phyloP scores from a whole-genome alignment of 2,888 invertebrate species.

The Tenthredo livida region DNA sequence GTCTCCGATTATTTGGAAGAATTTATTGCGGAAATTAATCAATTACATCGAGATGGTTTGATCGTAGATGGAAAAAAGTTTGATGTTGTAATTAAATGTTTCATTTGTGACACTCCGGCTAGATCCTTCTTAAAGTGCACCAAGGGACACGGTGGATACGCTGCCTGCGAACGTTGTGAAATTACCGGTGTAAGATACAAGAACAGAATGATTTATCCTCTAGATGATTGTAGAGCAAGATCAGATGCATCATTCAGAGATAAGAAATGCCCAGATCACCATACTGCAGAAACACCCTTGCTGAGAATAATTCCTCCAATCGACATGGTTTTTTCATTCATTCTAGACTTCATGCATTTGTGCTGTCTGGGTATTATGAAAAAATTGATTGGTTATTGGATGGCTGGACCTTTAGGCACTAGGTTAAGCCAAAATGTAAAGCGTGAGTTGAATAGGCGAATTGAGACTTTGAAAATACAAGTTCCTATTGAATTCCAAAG shows the following conservation, averaged over 20 bases:
- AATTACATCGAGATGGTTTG: too few species aligned
- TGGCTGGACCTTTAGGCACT: too few species aligned
- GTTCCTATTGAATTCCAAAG: neutral
- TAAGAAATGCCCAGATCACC: neutral
- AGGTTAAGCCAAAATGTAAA: too few species aligned
- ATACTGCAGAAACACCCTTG: neutral
- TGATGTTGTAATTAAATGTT: neutral
- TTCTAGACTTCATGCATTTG: too few species aligned
- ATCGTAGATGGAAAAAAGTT: neutral
- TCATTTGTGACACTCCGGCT: conserved; percentile 11
- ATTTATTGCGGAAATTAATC: too few species aligned
- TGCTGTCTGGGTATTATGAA: too few species aligned
- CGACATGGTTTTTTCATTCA: too few species aligned
- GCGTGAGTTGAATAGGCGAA: neutral
- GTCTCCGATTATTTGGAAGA: too few species aligned
- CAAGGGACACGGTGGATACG: conserved; percentile 5
- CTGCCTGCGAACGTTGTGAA: neutral
- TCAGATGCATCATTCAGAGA: neutral
- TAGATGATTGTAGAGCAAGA: neutral
- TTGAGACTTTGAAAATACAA: neutral
- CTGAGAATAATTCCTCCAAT: too few species aligned
- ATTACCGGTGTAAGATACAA: neutral
- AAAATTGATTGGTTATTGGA: too few species aligned
- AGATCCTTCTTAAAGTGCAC: neutral
- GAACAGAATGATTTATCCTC: neutral